These are phyloP conservation scores for Labrus mixtus DNA, from an alignment of 2,113 vertebrate species.

Conservation along the genomic window DNA sequence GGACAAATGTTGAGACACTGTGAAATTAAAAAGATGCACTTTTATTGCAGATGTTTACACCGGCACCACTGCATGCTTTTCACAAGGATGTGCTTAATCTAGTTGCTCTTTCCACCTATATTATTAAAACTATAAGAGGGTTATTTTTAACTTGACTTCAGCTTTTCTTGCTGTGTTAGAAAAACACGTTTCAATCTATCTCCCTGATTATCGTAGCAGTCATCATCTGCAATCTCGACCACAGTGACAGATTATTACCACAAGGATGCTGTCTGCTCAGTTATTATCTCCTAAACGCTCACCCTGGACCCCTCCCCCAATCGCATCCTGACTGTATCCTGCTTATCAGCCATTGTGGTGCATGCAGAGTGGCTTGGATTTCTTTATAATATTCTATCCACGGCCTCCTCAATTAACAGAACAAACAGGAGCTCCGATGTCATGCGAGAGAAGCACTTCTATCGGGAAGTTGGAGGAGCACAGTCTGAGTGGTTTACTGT, in stretches of 20 bases:
- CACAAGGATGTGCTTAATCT: neutral
- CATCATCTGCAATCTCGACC: conserved; percentile 28
- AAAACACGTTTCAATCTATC: neutral
- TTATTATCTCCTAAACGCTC: conserved; percentile 54
- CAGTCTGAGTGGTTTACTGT: conserved; percentile 69
- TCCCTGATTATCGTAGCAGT: neutral
- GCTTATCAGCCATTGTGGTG: conserved; percentile 51
- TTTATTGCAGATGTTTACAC: too few relatives aligned
- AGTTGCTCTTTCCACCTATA: neutral
- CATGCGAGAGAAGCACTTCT: conserved; percentile 76
- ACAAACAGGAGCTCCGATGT: conserved; percentile 68
- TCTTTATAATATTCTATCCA: conserved; percentile 67
- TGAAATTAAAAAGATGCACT: conserved; percentile 12
- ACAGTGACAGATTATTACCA: conserved; percentile 56
- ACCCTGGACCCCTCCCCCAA: conserved; percentile 45
- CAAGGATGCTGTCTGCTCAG: conserved; percentile 53
- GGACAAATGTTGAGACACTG: conserved; percentile 14
- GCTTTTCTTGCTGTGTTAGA: too few relatives aligned
- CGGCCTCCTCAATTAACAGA: conserved; percentile 76
- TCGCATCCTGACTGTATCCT: conserved; percentile 35
- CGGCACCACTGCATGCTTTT: neutral
- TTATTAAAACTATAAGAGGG: neutral
- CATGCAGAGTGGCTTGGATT: conserved; percentile 61
- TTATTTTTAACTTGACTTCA: conserved; percentile 7
- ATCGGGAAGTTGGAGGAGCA: conserved; percentile 80